Base-by-base conservation (phyloP, 2,113 vertebrate species). In the Pelvicachromis taeniatus region DNA sequence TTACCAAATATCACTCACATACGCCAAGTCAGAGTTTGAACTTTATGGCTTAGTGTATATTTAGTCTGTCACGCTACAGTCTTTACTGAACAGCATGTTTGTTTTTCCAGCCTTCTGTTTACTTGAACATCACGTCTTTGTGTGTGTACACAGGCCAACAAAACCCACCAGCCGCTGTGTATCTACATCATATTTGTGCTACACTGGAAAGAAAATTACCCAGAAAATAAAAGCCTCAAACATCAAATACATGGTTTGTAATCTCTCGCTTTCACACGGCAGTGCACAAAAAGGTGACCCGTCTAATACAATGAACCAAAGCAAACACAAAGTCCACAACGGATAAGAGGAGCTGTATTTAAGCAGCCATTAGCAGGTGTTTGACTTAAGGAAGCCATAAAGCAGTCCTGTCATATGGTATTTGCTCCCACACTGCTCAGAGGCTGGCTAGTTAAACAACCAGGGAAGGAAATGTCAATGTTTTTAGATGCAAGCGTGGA, bases 391-490 rank as follows among this genome's bases (percentile, higher is more conserved):
- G 87, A 81, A 91, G 90, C 35, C 87, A 73, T 85, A 90, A 91
- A 90, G 85, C 87, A 35, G 10, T 2, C 65, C 90, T 85, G 91
- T 92, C 93, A 94, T 86, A 95, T 91, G 89, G 92, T 95, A 91
- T 96, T 96, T 96, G 95, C 92, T 95, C 88, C 80, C 68, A 85
- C 94, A 88, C 93, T 91, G 91, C 96, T 96, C 94, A 94, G 95
- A 94, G 87, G 93, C 94, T 91, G 91, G 87, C 94, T 94, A 86
- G 94, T 93, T 92, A 92, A 95, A 96, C 93, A 94, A 87, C 65
- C 86, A 55, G 88, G 84, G 84, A 89, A 84, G 88, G 82, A 83
- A 95, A 91, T 93, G 96, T 96, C 95, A 97, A 96, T 97, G 96
- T 96, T 96, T 96, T 94, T 61, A 88, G 91, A 96, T 84, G 93